These are phyloP conservation scores for Drosophila sechellia DNA, from an alignment of 1,140 invertebrate genomes.

Conservation along the genomic window DNA sequence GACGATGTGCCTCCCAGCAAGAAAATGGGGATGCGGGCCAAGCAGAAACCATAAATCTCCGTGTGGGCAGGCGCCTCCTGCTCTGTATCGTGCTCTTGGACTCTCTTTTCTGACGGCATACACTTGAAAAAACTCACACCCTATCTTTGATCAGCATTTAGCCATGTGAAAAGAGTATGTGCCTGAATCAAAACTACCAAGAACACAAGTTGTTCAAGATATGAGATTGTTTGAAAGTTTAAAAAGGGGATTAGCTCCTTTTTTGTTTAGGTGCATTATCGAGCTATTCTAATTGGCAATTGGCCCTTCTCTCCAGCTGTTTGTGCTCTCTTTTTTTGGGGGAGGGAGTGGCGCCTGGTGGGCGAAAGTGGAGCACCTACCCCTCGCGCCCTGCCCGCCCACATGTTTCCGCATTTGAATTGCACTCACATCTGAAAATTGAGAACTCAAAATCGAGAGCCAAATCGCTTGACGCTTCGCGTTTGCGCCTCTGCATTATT, in stretches of 20 bases:
- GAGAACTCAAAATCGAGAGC: constrained; percentile 29
- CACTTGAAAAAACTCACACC: background rate
- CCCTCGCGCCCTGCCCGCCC: background rate
- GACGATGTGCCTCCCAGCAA: constrained; percentile 11
- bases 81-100: background rate
- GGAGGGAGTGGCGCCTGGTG: constrained; percentile 24
- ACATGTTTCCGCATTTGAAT: constrained; percentile 53
- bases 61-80: constrained; percentile 42
- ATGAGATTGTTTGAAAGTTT: no score
- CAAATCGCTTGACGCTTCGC: constrained; percentile 35
- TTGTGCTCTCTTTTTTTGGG: background rate
- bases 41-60: constrained; percentile 47
- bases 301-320: constrained; percentile 32
- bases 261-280: background rate
- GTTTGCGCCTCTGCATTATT: constrained; percentile 69
- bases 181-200: no score
- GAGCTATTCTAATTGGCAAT: constrained; percentile 35
- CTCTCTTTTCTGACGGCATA: background rate
- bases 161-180: no score
- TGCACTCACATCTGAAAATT: constrained; percentile 43
- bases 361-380: constrained; percentile 35
- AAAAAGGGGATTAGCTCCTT: no score
- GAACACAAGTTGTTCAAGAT: no score
- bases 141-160: no score
- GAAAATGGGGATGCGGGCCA: constrained; percentile 27